These are phyloP conservation scores for Fulmarus glacialis DNA, from an alignment of 2,113 vertebrate species.

Conservation along the genomic window DNA sequence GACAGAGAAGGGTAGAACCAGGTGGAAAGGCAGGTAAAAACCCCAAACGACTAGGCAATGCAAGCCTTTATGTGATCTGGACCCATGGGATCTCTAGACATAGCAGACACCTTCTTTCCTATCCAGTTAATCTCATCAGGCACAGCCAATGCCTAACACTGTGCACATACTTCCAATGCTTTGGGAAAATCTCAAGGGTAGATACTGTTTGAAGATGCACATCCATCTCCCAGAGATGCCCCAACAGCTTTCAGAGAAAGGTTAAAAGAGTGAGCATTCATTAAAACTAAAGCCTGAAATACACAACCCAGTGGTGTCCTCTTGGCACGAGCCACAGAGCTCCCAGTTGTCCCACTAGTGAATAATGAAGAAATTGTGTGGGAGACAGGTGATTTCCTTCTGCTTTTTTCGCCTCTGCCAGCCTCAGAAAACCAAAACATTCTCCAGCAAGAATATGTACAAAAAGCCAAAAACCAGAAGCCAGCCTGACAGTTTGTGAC, in stretches of 20 bases:
- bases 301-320: neutral
- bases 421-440: neutral
- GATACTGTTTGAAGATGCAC: neutral
- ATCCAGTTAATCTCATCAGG: neutral
- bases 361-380: neutral
- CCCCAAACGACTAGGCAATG: neutral
- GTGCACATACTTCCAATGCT: neutral
- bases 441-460: neutral
- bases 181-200: neutral
- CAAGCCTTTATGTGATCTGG: neutral
- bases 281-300: neutral
- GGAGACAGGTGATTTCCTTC: neutral
- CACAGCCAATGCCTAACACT: neutral
- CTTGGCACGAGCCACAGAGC: neutral
- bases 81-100: neutral
- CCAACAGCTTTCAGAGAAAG: neutral
- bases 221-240: neutral
- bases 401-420: neutral
- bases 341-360: neutral
- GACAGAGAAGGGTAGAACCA: neutral
- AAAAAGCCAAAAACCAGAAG: neutral
- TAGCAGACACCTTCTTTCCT: neutral
- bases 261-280: neutral
- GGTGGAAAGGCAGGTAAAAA: neutral
- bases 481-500: neutral